Evolutionary conservation across 2,113 vertebrate species (phyloP), one percentile per base, ranked within the genome.

Genomic region (Conger conger): DNA sequence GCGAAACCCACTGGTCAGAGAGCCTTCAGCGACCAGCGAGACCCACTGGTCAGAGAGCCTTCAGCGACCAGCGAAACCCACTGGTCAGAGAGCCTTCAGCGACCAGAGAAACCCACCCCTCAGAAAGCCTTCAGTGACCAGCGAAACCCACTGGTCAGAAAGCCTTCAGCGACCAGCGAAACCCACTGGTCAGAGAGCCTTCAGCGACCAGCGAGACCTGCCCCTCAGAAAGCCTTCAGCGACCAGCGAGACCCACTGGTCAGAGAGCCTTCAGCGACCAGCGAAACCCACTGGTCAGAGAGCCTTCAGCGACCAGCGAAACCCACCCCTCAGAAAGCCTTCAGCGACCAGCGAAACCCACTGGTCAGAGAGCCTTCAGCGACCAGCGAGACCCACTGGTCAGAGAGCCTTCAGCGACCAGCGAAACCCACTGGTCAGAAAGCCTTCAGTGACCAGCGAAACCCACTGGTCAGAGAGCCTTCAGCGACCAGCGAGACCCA

Each of bases 341-440:
- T 95, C 94, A 93, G 94, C 93, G 90, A 88, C 86, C 92, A 83
- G 92, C 94, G 94, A 94, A 95, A 96, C 94, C 93, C 86, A 0
- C 92, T 13, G n/a, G n/a, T n/a, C n/a, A n/a, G n/a, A n/a, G n/a
- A n/a, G n/a, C n/a, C n/a, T n/a, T n/a, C n/a, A n/a, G n/a, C n/a
- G n/a, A n/a, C n/a, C n/a, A n/a, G n/a, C n/a, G n/a, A 90, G 93
- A 90, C 1, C 86, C 96, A 96, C 96, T 96, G 96, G 96, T 96
- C n/a, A n/a, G 96, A 96, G 93, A 93, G 96, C 93, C 96, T 96
- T 96, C 94, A 89, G 5, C 90, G 95, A 96, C 96, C 96, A 95
- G 90, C 95, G n/a, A 94, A 91, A 95, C 9, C 45, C 1, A 13
- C 3, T 13, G 93, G 93, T 93, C 95, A 95, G 95, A 95, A 96